Percentiles rank a stretch among this genome's conserved stretches.
Conservation (phyloP, 2,113 vertebrate genomes). For the Brachyhypopomus occidentalis region DNA sequence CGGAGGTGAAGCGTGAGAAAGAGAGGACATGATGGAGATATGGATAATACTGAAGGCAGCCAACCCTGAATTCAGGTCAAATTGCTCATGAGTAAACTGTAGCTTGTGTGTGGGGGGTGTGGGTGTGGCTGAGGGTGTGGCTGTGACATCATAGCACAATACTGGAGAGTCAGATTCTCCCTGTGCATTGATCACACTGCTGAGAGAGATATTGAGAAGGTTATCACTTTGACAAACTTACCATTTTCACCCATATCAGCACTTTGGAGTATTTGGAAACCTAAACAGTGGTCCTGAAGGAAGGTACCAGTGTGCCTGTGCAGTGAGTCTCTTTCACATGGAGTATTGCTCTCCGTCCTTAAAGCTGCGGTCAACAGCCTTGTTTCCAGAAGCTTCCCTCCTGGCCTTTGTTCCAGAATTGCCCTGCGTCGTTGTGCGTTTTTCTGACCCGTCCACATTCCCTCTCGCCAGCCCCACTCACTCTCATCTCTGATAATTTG, state of each 20-base stretch:
- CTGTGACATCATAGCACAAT: not conserved
- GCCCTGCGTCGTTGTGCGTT: not conserved
- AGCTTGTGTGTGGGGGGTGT: not conserved
- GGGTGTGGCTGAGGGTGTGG: not conserved
- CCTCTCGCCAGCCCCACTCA: not conserved
- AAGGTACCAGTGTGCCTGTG: too few species aligned
- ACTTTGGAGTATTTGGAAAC: not conserved
- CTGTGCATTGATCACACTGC: too few species aligned
- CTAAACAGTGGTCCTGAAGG: not conserved
- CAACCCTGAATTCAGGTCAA: conserved; percentile 39
- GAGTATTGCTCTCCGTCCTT: not conserved
- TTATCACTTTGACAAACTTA: too few species aligned
- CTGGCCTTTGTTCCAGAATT: too few species aligned
- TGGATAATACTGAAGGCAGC: not conserved
- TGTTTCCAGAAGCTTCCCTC: too few species aligned
- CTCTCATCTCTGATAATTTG: not conserved
- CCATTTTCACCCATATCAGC: too few species aligned
- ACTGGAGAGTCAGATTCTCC: not conserved
- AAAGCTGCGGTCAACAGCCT: not conserved
- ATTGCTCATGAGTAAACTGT: conserved; percentile 22
- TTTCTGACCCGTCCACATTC: not conserved
- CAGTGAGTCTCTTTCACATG: too few species aligned
- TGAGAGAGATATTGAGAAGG: not conserved
- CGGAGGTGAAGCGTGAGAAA: conserved; percentile 5
- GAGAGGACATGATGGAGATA: not conserved